Evolutionary conservation across 1,140 invertebrate genomes (phyloP).

Genomic region (Nilaparvata lugens): DNA sequence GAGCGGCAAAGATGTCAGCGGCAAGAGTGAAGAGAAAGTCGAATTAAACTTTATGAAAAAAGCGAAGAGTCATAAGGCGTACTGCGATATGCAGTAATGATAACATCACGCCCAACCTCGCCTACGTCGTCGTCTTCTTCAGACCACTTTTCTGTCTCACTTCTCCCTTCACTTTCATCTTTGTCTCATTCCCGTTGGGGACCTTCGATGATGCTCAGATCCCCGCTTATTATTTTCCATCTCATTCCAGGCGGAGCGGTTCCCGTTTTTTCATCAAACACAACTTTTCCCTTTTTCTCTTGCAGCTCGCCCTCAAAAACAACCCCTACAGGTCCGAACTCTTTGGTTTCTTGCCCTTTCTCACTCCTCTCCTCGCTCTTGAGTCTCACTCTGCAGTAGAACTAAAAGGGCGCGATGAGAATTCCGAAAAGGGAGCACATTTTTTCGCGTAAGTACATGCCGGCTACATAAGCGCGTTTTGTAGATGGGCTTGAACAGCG

Average conservation of each 20-base stretch:
- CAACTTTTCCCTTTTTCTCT: conserved; percentile 2
- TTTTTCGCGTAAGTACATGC: too few relatives aligned
- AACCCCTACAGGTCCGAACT: background rate
- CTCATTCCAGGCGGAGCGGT: background rate
- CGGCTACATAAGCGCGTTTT: too few relatives aligned
- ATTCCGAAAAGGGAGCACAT: too few relatives aligned
- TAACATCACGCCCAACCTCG: background rate
- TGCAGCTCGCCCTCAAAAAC: background rate
- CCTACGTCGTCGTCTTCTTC: too few relatives aligned
- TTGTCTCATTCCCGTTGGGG: too few relatives aligned
- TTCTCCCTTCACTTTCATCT: too few relatives aligned
- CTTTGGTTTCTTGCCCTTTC: background rate
- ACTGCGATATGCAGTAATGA: background rate
- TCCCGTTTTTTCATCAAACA: conserved; percentile 8
- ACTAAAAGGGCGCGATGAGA: background rate
- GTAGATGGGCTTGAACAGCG: too few relatives aligned
- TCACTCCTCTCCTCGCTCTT: too few relatives aligned
- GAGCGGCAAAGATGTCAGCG: background rate
- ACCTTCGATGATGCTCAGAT: background rate
- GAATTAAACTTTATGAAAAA: conserved; percentile 4
- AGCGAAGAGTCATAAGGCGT: background rate
- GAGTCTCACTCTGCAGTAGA: too few relatives aligned
- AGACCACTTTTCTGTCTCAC: too few relatives aligned
- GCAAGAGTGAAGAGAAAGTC: background rate
- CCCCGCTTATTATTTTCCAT: background rate